phyloP scores from a whole-genome alignment of 2,113 vertebrate species.

The Grammomys dolichurus region DNA sequence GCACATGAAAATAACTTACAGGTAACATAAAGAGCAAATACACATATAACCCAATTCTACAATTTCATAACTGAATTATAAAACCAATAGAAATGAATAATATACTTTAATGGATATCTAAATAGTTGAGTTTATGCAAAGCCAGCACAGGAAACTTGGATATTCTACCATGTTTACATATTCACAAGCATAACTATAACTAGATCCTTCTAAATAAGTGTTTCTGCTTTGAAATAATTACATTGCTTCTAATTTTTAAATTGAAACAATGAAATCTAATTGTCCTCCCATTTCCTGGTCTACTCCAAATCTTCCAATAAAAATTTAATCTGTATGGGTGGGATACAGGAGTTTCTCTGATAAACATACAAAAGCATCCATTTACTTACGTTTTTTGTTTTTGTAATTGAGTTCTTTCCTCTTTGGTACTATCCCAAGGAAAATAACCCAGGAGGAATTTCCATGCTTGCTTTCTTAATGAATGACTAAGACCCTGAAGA shows the following conservation, averaged over 20 bases:
- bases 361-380: slow-evolving; percentile 1
- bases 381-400: slow-evolving; percentile 93
- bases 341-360: slow-evolving; percentile 58
- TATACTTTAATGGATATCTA: background rate
- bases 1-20: slow-evolving; percentile 51
- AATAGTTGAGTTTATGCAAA: background rate
- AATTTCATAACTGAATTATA: slow-evolving; percentile 45
- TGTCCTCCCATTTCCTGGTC: background rate
- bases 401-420: slow-evolving; percentile 92
- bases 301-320: slow-evolving; percentile 36
- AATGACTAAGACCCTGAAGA: slow-evolving; percentile 93
- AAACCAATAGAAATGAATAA: slow-evolving; percentile 11
- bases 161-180: background rate
- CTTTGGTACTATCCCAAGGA: slow-evolving; percentile 95
- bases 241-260: slow-evolving; percentile 51
- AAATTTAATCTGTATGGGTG: slow-evolving; percentile 8
- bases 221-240: slow-evolving; percentile 62
- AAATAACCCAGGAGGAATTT: slow-evolving; percentile 97
- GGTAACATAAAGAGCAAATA: slow-evolving; percentile 51
- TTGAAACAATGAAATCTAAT: slow-evolving; percentile 54
- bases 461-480: slow-evolving; percentile 95
- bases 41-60: background rate
- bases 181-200: slow-evolving; percentile 13
- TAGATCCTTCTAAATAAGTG: slow-evolving; percentile 10
- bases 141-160: background rate